Conservation (phyloP, 1,140 invertebrate genomes). For the Drosophila obscura region DNA sequence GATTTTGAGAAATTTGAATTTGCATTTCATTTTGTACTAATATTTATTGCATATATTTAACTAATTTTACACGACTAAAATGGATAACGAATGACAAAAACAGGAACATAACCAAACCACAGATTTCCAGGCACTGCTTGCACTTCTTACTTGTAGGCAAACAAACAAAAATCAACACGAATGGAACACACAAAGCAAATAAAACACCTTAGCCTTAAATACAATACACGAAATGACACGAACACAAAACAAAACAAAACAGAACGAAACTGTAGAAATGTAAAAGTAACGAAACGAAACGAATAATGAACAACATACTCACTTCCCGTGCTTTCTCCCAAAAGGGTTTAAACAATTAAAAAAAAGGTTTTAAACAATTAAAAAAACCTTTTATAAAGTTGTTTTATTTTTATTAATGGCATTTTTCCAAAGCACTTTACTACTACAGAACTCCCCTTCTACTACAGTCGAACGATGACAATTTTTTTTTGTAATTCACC, state of each 20-base stretch:
- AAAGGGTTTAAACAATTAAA: neutral
- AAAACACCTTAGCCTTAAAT: conserved; percentile 51
- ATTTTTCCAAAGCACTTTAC: conserved; percentile 51
- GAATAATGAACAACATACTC: neutral
- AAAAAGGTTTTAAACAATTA: neutral
- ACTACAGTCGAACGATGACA: conserved; percentile 38
- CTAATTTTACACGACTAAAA: conserved; percentile 51
- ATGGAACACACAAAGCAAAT: conserved; percentile 6
- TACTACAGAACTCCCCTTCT: conserved; percentile 3
- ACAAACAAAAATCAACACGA: conserved; percentile 19
- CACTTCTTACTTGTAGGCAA: conserved; percentile 11
- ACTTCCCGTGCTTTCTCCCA: too few species aligned
- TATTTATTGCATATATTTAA: conserved; percentile 74
- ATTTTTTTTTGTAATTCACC: conserved; percentile 46
- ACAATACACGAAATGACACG: neutral
- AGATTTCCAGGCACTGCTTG: conserved; percentile 32
- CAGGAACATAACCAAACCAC: conserved; percentile 40
- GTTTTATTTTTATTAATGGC: conserved; percentile 24
- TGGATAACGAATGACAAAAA: conserved; percentile 28
- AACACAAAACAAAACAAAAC: neutral
- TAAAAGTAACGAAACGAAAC: neutral
- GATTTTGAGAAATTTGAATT: conserved; percentile 43
- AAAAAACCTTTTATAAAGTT: conserved; percentile 30
- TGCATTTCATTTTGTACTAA: conserved; percentile 78
- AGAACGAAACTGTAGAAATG: too few species aligned